A percentile compares a stretch with the other conserved stretches of the same genome.
phyloP scores from a whole-genome alignment of 1,140 invertebrate genomes.

The Asbolus verrucosus region DNA sequence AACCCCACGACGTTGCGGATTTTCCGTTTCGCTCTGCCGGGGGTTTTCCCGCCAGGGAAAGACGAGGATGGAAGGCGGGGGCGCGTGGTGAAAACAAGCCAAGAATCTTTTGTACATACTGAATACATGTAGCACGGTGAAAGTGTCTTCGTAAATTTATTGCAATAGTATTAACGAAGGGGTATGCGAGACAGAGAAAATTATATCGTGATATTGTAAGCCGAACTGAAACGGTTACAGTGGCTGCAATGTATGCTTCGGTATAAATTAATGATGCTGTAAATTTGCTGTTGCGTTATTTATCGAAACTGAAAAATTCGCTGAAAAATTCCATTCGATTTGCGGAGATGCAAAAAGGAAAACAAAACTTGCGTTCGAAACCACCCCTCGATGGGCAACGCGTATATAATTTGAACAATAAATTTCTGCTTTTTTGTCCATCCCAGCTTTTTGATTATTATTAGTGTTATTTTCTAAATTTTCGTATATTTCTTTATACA shows the following conservation, averaged over 20 bases:
- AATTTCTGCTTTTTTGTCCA: no score
- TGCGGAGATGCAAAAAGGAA: no score
- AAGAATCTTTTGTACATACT: slow-evolving; percentile 49
- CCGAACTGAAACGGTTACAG: slow-evolving; percentile 56
- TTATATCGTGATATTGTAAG: slow-evolving; percentile 48
- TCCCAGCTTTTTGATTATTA: no score
- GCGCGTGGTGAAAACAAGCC: slow-evolving; percentile 24
- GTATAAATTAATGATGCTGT: slow-evolving; percentile 57
- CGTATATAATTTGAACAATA: no score
- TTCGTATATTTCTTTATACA: no score
- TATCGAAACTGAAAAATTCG: not conserved
- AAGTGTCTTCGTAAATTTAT: slow-evolving; percentile 61
- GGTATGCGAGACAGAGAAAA: slow-evolving; percentile 51
- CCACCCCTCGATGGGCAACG: no score
- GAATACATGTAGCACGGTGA: slow-evolving; percentile 49
- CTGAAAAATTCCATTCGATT: slow-evolving; percentile 33
- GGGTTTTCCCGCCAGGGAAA: not conserved
- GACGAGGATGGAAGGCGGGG: slow-evolving; percentile 24
- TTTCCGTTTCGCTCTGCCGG: slow-evolving; percentile 12
- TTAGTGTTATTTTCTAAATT: no score
- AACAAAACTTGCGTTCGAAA: no score
- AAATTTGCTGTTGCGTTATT: slow-evolving; percentile 47
- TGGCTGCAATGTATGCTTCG: slow-evolving; percentile 48
- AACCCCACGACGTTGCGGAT: not conserved
- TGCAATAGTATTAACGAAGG: slow-evolving; percentile 57